Percentiles rank a stretch among this genome's conserved stretches.
phyloP scores from a whole-genome alignment of 2,888 invertebrate genomes.

The Brachypterus glaber region DNA sequence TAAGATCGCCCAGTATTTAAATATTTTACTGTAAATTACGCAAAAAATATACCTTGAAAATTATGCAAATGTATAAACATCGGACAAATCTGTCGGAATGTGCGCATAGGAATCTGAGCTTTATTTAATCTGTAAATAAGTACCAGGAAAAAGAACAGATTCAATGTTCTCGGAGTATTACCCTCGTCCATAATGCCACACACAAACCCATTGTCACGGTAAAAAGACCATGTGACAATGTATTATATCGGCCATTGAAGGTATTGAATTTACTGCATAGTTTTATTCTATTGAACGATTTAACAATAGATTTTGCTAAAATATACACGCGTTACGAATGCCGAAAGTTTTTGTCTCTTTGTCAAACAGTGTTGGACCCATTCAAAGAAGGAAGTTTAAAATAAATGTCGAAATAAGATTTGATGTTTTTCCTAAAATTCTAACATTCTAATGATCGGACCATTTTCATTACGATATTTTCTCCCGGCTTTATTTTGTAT shows the following conservation, averaged over 20 bases:
- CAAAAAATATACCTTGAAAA: no score
- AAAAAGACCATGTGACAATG: slow-evolving; percentile 43
- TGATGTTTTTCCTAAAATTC: slow-evolving; percentile 36
- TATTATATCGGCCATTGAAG: slow-evolving; percentile 40
- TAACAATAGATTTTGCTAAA: slow-evolving; percentile 37
- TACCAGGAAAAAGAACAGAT: not conserved
- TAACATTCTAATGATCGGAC: no score
- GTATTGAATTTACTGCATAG: slow-evolving; percentile 39
- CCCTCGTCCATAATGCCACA: slow-evolving; percentile 39
- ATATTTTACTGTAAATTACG: no score
- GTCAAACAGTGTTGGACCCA: slow-evolving; percentile 38
- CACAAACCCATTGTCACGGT: slow-evolving; percentile 36
- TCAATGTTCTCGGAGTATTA: slow-evolving; percentile 31
- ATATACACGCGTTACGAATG: slow-evolving; percentile 43
- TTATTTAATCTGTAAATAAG: not conserved
- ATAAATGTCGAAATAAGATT: slow-evolving; percentile 35
- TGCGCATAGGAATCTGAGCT: not conserved
- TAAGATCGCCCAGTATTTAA: no score
- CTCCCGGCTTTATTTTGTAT: no score
- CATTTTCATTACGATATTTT: no score
- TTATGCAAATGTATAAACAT: slow-evolving; percentile 1
- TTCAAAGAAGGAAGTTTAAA: slow-evolving; percentile 40
- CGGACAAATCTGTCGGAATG: not conserved
- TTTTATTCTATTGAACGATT: slow-evolving; percentile 38
- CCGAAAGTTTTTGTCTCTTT: slow-evolving; percentile 41